These are phyloP conservation scores for Procambarus clarkii DNA, from an alignment of 1,140 invertebrate species.

Conservation along the genomic window DNA sequence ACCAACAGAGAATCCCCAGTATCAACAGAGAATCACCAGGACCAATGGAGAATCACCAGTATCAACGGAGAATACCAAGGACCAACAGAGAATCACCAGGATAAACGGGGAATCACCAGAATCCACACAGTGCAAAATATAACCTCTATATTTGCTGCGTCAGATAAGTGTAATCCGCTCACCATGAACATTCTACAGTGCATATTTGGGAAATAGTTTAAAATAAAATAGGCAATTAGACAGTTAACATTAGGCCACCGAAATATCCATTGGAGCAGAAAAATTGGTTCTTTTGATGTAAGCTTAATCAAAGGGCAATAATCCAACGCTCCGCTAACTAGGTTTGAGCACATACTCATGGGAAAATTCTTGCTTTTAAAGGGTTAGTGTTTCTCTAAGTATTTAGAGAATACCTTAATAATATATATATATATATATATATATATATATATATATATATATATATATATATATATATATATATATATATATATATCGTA, in stretches of 20 bases:
- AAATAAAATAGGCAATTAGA: neutral
- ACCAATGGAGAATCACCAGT: too few relatives aligned
- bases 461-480: too few relatives aligned
- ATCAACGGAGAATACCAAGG: too few relatives aligned
- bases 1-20: too few relatives aligned
- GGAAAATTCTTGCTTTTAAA: neutral
- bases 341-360: neutral
- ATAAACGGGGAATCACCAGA: too few relatives aligned
- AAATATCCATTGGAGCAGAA: neutral
- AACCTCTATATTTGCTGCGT: neutral
- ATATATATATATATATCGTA: too few relatives aligned
- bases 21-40: too few relatives aligned
- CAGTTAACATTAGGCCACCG: slow-evolving; percentile 4
- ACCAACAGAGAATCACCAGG: too few relatives aligned
- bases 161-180: neutral
- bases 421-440: too few relatives aligned
- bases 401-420: neutral
- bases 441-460: too few relatives aligned
- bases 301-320: slow-evolving; percentile 7
- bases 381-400: too few relatives aligned
- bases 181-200: neutral
- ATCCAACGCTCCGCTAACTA: slow-evolving; percentile 14
- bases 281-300: slow-evolving; percentile 16
- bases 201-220: neutral
- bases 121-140: too few relatives aligned